Evolutionary conservation across 2,113 vertebrate genomes (phyloP).

Genomic region (Chrysochloris asiatica): DNA sequence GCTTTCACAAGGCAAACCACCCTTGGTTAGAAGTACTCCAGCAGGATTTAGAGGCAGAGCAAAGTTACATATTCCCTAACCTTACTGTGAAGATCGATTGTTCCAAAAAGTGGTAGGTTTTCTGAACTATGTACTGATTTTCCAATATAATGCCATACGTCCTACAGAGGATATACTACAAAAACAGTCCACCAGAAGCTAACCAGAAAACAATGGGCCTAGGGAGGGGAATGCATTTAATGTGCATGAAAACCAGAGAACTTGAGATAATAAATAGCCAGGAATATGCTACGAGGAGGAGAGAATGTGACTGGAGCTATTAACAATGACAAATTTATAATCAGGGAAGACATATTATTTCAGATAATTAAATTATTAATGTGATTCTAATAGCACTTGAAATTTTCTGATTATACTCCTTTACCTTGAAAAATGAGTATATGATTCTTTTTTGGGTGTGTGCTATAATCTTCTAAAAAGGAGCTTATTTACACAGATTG

Average conservation of each 20-base stretch:
- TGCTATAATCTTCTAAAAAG: background rate
- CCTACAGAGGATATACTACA: no score
- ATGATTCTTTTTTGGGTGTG: background rate
- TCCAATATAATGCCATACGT: background rate
- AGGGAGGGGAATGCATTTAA: accelerated
- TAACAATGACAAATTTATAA: background rate
- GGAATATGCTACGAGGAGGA: background rate
- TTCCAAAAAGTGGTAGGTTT: background rate
- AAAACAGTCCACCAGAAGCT: background rate
- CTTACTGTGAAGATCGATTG: conserved; percentile 41
- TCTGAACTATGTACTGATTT: background rate
- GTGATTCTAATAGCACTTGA: background rate
- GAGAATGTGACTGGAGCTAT: background rate
- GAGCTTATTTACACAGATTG: background rate
- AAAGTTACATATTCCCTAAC: background rate
- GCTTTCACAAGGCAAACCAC: conserved; percentile 59
- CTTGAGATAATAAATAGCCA: background rate
- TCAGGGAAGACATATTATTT: background rate
- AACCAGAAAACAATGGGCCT: no score
- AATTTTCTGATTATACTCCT: background rate
- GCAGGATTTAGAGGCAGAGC: conserved; percentile 45
- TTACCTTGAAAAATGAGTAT: background rate
- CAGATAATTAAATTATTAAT: background rate
- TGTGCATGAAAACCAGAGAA: background rate
- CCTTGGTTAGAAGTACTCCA: conserved; percentile 54